Conservation (phyloP, 2,113 vertebrate species). For the Xyliphius kryptos region DNA sequence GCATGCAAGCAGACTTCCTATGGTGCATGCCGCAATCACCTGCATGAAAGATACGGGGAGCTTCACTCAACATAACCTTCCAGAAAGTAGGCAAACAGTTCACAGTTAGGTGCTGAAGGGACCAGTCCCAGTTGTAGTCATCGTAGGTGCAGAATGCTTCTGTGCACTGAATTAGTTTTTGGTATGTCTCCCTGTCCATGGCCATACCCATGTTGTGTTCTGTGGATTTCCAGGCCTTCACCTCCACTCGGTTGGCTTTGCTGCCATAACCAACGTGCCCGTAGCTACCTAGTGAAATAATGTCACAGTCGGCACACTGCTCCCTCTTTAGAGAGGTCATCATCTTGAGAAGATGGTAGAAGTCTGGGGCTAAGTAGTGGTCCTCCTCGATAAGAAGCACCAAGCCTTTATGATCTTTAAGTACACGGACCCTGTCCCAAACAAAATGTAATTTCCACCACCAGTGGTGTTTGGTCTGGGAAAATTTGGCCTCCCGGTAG, state of each 20-base stretch:
- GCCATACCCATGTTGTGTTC: conserved; percentile 99
- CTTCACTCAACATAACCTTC: conserved; percentile 92
- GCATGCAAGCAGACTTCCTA: conserved; percentile 83
- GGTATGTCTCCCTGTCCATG: conserved; percentile 78
- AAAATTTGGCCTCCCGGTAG: conserved; percentile 92
- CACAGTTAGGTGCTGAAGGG: conserved; percentile 87
- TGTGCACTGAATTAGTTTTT: conserved; percentile 83
- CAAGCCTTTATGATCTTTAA: conserved; percentile 75
- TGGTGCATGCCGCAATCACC: conserved; percentile 98
- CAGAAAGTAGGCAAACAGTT: conserved; percentile 89
- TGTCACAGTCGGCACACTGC: conserved; percentile 84
- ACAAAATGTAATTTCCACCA: conserved; percentile 99
- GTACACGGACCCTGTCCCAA: conserved; percentile 80
- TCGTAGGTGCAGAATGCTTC: conserved; percentile 95
- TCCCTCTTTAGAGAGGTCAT: conserved; percentile 72
- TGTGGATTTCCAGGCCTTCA: conserved; percentile 95
- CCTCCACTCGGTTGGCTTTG: conserved; percentile 84
- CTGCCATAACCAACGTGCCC: conserved; percentile 71
- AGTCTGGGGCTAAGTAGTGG: conserved; percentile 87
- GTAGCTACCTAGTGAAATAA: conserved; percentile 85
- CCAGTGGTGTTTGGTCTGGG: conserved; percentile 98
- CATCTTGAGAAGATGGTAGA: conserved; percentile 78
- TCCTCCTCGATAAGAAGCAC: conserved; percentile 92
- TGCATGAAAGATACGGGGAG: conserved; percentile 87
- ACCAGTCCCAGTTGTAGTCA: conserved; percentile 99